Percentiles rank a stretch among this genome's conserved stretches.
Conservation (phyloP, 2,888 invertebrate species). For the Euphydryas editha region DNA sequence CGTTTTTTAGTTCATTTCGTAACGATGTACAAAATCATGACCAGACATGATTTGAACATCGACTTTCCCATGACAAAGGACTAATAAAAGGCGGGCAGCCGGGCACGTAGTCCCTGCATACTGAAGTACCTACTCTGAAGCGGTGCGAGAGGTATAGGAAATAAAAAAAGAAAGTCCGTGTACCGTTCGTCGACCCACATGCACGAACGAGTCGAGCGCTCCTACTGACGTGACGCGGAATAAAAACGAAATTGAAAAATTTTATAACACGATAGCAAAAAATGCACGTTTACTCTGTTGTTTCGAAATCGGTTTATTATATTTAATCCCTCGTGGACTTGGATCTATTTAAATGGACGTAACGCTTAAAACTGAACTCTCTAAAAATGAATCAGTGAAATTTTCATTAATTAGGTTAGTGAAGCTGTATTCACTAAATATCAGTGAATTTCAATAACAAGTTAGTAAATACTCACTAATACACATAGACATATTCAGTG, state of each 20-base stretch:
- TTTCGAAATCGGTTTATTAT: slow-evolving; percentile 10
- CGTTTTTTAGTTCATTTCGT: slow-evolving; percentile 12
- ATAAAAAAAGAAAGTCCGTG: slow-evolving; percentile 77
- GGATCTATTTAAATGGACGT: not conserved
- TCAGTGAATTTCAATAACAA: too few relatives aligned
- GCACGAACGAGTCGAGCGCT: slow-evolving; percentile 45
- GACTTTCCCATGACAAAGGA: slow-evolving; percentile 28
- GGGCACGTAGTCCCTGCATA: slow-evolving; percentile 11
- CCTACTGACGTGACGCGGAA: slow-evolving; percentile 60
- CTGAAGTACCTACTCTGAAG: slow-evolving; percentile 18
- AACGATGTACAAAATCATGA: slow-evolving; percentile 4
- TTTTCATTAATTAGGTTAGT: too few relatives aligned
- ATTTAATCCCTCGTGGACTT: not conserved
- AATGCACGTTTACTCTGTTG: slow-evolving; percentile 14
- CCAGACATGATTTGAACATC: slow-evolving; percentile 11
- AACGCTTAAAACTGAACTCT: not conserved
- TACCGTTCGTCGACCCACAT: slow-evolving; percentile 80
- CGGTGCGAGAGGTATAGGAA: slow-evolving; percentile 44
- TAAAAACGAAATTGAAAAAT: slow-evolving; percentile 64
- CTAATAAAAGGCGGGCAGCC: slow-evolving; percentile 16
- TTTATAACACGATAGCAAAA: slow-evolving; percentile 32
- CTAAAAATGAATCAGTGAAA: too few relatives aligned
- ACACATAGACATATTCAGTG: too few relatives aligned
- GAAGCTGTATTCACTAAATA: too few relatives aligned
- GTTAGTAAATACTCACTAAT: too few relatives aligned